phyloP scores from a whole-genome alignment of 2,113 vertebrate genomes.

The Nettapus auritus region DNA sequence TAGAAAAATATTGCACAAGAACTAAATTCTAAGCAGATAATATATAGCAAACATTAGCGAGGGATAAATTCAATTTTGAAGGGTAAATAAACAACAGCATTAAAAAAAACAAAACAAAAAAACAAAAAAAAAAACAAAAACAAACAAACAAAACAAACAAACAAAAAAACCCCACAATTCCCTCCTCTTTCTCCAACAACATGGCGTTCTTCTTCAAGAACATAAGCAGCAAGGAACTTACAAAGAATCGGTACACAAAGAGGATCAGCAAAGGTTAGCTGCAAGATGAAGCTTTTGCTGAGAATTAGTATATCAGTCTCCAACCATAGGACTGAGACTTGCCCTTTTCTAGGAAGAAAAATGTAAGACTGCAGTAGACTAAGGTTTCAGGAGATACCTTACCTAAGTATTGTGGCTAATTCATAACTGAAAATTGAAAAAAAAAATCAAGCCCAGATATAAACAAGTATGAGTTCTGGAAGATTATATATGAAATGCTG shows the following conservation, averaged over 20 bases:
- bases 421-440: background rate
- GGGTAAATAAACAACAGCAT: background rate
- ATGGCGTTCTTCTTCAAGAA: background rate
- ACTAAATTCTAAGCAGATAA: background rate
- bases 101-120: too few relatives aligned
- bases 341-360: background rate
- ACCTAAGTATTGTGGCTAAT: background rate
- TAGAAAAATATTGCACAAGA: background rate
- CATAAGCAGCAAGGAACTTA: background rate
- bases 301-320: background rate
- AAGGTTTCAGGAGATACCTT: background rate
- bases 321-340: background rate
- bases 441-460: background rate
- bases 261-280: background rate
- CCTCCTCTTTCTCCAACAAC: background rate
- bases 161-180: too few relatives aligned
- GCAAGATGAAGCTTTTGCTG: background rate
- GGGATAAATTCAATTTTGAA: background rate
- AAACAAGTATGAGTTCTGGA: background rate
- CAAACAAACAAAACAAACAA: too few relatives aligned
- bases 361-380: background rate
- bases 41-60: background rate
- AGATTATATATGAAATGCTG: background rate
- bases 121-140: too few relatives aligned
- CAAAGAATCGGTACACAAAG: background rate